Conservation (phyloP, 2,113 vertebrate genomes). For the cat (Felis catus) region DNA sequence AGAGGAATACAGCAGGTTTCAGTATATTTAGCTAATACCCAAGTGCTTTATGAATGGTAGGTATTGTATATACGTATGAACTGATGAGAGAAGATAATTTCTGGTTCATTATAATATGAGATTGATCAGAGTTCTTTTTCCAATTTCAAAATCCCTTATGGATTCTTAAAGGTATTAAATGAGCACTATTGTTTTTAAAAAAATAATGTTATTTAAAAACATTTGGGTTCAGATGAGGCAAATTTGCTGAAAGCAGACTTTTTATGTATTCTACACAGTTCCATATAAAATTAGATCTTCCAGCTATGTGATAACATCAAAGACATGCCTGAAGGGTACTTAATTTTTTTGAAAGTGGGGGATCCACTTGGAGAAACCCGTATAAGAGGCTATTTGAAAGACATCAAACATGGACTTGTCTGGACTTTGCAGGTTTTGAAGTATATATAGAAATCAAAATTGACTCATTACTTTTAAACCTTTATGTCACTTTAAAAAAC, state of each 20-base stretch:
- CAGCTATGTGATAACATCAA: constrained; percentile 84
- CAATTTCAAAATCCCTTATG: not conserved
- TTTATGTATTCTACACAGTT: constrained; percentile 74
- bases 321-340: constrained; percentile 83
- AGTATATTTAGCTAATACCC: not conserved
- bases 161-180: constrained; percentile 57
- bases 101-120: not conserved
- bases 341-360: constrained; percentile 81
- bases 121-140: not conserved
- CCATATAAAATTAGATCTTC: constrained; percentile 82
- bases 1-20: not conserved
- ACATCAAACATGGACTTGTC: constrained; percentile 86
- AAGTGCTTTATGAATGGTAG: constrained; percentile 11
- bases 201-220: constrained; percentile 73
- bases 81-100: not conserved
- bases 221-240: constrained; percentile 68
- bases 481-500: constrained; percentile 74
- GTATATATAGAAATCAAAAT: constrained; percentile 86
- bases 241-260: constrained; percentile 79
- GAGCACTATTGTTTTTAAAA: constrained; percentile 54
- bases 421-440: constrained; percentile 83
- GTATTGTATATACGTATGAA: not conserved
- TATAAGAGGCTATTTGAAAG: constrained; percentile 83
- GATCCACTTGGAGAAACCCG: constrained; percentile 81
- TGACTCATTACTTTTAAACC: constrained; percentile 85